A percentile compares a stretch with the other conserved stretches of the same genome.
These are phyloP conservation scores for Lophotriccus pileatus DNA, from an alignment of 2,797 vertebrate genomes.

Conservation along the genomic window DNA sequence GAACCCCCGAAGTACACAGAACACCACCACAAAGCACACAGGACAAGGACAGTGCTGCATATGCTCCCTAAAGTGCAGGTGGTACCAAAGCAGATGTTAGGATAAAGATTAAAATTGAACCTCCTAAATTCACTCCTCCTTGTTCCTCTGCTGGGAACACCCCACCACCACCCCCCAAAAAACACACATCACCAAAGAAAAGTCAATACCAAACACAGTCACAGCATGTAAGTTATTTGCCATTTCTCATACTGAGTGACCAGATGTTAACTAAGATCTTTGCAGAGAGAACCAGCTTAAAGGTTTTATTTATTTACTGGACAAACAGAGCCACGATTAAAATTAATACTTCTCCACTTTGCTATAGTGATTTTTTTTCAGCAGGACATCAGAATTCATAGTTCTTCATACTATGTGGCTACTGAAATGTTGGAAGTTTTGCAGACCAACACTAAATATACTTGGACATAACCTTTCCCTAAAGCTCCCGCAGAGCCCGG, in stretches of 20 bases:
- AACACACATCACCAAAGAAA: neutral
- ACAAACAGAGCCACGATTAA: neutral
- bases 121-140: neutral
- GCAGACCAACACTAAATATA: neutral
- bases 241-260: neutral
- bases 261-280: neutral
- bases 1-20: neutral
- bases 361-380: neutral
- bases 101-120: constrained; percentile 13
- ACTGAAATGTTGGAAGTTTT: neutral
- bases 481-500: neutral
- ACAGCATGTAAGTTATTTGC: neutral
- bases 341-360: neutral
- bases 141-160: neutral
- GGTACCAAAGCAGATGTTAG: neutral
- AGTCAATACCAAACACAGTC: neutral
- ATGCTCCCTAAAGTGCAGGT: neutral
- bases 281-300: neutral
- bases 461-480: neutral
- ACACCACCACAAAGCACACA: neutral
- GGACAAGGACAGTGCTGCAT: neutral
- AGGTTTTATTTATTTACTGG: neutral
- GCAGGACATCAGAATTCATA: neutral
- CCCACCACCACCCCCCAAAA: no score
- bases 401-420: neutral